These are phyloP conservation scores for Mya arenaria DNA, from an alignment of 1,140 invertebrate genomes.

Conservation along the genomic window DNA sequence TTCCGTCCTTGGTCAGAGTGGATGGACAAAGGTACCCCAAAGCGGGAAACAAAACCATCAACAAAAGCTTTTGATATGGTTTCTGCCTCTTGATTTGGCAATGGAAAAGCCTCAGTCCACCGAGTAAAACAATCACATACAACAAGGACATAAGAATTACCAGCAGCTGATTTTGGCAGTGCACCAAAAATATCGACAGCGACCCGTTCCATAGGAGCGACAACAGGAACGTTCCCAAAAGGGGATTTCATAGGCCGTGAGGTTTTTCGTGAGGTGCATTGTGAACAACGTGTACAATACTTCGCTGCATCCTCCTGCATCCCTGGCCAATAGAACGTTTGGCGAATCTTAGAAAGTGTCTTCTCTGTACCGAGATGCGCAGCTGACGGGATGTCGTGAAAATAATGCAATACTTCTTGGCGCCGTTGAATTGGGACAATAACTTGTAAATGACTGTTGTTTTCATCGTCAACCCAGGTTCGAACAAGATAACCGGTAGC, in stretches of 20 bases:
- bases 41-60: constrained; percentile 1
- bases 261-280: no score
- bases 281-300: constrained; percentile 4
- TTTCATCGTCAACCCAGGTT: background rate
- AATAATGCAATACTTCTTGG: background rate
- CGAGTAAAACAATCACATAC: constrained; percentile 9
- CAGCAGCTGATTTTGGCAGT: constrained; percentile 5
- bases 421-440: background rate
- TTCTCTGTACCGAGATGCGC: constrained; percentile 5
- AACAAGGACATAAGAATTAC: constrained; percentile 19
- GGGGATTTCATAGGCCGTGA: no score
- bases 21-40: constrained; percentile 2
- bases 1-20: constrained; percentile 16
- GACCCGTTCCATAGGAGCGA: constrained; percentile 22
- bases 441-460: background rate
- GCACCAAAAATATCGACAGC: constrained; percentile 12
- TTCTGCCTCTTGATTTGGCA: background rate
- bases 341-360: background rate
- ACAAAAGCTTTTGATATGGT: constrained; percentile 7
- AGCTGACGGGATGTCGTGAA: constrained; percentile 15
- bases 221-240: background rate
- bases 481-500: background rate
- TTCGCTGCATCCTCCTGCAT: background rate
- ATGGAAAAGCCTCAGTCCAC: constrained; percentile 21
- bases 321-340: background rate